A percentile compares a stretch with the other conserved stretches of the same genome.
Conservation (phyloP, 2,113 vertebrate genomes). For the Oryzias woworae region DNA sequence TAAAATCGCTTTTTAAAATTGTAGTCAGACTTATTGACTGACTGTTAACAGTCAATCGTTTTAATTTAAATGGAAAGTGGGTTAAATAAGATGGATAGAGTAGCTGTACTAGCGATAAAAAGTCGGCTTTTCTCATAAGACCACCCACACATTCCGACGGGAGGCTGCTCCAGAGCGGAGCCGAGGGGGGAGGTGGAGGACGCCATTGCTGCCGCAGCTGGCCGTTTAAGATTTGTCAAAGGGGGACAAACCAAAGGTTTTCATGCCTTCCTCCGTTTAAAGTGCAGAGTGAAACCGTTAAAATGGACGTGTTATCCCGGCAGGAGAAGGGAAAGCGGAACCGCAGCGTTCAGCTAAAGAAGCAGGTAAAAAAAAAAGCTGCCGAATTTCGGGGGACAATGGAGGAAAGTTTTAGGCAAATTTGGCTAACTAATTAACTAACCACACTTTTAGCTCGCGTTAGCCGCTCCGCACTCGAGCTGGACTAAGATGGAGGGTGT, state of each 20-base stretch:
- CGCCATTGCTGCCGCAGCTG: constrained; percentile 72
- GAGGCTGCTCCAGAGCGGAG: constrained; percentile 40
- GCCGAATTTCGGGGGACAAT: constrained; percentile 45
- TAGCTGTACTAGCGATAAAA: background rate
- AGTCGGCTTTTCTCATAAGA: constrained; percentile 26
- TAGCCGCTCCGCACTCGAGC: constrained; percentile 3
- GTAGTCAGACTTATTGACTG: no score
- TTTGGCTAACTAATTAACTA: constrained; percentile 58
- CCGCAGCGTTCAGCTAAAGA: constrained; percentile 21
- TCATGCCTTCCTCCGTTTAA: background rate
- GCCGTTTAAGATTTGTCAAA: constrained; percentile 29
- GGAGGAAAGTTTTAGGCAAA: constrained; percentile 65
- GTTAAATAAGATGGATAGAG: background rate
- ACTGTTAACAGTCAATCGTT: no score
- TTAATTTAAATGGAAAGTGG: background rate
- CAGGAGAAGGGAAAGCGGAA: constrained; percentile 24
- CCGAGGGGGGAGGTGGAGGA: constrained; percentile 43
- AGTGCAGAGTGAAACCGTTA: background rate
- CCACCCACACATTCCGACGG: constrained; percentile 65
- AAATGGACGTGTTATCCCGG: constrained; percentile 29
- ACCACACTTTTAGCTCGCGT: constrained; percentile 29
- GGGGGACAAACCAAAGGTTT: constrained; percentile 7
- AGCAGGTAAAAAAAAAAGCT: constrained; percentile 47
- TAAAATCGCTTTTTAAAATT: no score
- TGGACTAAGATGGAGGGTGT: no score